Percentiles rank a stretch among this genome's conserved stretches.
phyloP scores from a whole-genome alignment of 2,888 invertebrate species.

The Syrphus vitripennis region DNA sequence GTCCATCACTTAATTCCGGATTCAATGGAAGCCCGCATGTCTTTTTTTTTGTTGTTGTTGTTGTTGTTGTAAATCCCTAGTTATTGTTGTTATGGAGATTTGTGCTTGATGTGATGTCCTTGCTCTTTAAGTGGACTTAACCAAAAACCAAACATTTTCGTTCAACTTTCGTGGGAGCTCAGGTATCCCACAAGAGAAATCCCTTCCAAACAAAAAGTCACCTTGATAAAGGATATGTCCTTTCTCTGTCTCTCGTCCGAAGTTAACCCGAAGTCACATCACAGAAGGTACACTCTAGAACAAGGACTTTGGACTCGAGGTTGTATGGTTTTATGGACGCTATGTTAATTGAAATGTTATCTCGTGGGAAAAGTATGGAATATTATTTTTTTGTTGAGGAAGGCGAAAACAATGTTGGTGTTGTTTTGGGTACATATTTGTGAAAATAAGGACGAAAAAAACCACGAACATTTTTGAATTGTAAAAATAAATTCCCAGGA shows the following conservation, averaged over 20 bases:
- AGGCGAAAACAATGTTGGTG: not conserved
- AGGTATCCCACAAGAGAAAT: slow-evolving; percentile 19
- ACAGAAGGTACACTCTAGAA: slow-evolving; percentile 31
- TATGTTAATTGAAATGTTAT: slow-evolving; percentile 61
- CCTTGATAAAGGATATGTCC: slow-evolving; percentile 1
- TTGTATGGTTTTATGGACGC: slow-evolving; percentile 64
- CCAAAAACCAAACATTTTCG: slow-evolving; percentile 44
- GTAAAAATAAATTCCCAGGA: not conserved
- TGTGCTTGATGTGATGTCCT: not conserved
- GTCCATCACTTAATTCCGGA: slow-evolving; percentile 27
- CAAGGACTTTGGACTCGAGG: slow-evolving; percentile 29
- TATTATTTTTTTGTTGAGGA: not conserved
- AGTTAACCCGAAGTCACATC: slow-evolving; percentile 22
- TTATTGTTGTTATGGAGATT: not conserved
- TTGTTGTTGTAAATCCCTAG: not conserved
- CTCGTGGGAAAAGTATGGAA: slow-evolving; percentile 28
- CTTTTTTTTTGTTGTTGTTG: not conserved
- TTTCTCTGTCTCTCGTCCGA: not conserved
- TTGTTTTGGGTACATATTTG: not conserved
- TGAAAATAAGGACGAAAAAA: not conserved
- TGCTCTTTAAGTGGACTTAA: slow-evolving; percentile 24
- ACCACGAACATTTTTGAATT: not conserved
- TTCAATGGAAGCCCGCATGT: not conserved
- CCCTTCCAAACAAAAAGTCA: slow-evolving; percentile 2
- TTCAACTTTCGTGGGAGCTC: slow-evolving; percentile 14